Evolutionary conservation across 2,113 vertebrate species (phyloP).

Genomic region (Jaculus jaculus): DNA sequence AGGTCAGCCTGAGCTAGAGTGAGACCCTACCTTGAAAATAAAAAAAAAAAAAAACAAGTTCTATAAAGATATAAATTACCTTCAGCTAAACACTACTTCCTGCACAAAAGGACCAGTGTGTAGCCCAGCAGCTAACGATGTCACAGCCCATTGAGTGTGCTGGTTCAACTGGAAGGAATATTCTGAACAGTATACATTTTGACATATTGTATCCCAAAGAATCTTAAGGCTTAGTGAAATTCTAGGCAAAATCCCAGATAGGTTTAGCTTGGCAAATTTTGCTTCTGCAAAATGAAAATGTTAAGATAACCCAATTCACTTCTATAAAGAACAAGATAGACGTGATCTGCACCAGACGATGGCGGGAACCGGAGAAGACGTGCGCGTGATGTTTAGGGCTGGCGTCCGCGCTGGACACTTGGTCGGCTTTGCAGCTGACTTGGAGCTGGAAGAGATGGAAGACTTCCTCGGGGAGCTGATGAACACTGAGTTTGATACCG

Average conservation of each 20-base stretch:
- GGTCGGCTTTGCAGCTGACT: slow-evolving; percentile 91
- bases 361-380: slow-evolving; percentile 81
- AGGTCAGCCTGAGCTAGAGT: too few relatives aligned
- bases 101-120: neutral
- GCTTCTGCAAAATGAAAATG: neutral
- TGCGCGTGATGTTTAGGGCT: slow-evolving; percentile 84
- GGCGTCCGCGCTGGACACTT: slow-evolving; percentile 84
- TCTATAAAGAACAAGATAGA: slow-evolving; percentile 21
- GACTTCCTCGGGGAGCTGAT: too few relatives aligned
- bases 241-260: slow-evolving; percentile 25
- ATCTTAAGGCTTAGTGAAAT: too few relatives aligned
- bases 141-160: neutral
- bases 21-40: too few relatives aligned
- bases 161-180: neutral
- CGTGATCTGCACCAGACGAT: too few relatives aligned
- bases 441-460: slow-evolving; percentile 89
- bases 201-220: neutral
- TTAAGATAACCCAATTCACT: neutral
- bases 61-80: neutral
- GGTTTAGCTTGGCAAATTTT: slow-evolving; percentile 28
- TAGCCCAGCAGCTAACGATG: neutral
- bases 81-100: neutral
- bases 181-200: neutral
- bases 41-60: too few relatives aligned
- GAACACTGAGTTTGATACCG: too few relatives aligned